Percentiles rank a stretch among this genome's conserved stretches.
Conservation (phyloP, 2,888 invertebrate species). For the Odontocerum albicorne region DNA sequence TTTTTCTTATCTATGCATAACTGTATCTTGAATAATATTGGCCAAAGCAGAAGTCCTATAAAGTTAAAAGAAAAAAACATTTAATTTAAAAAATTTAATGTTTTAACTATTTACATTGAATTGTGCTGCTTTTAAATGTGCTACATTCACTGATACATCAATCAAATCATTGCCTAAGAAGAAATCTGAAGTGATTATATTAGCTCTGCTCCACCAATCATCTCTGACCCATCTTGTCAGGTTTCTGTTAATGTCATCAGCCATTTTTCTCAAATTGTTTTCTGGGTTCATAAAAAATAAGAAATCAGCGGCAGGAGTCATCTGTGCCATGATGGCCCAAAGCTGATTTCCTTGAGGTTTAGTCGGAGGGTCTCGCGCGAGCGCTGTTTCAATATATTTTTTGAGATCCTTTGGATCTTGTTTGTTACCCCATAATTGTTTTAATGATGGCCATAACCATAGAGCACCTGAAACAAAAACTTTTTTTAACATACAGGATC, state of each 20-base stretch:
- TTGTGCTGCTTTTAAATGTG: background rate
- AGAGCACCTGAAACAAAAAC: constrained; percentile 50
- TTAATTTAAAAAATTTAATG: too few species aligned
- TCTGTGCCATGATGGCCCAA: constrained; percentile 72
- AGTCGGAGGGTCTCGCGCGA: constrained; percentile 39
- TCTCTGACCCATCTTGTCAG: constrained; percentile 68
- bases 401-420: constrained; percentile 40
- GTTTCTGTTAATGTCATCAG: constrained; percentile 68
- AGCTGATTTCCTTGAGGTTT: constrained; percentile 51
- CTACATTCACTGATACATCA: constrained; percentile 48
- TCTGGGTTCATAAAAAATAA: constrained; percentile 62
- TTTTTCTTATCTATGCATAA: too few species aligned
- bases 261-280: constrained; percentile 61
- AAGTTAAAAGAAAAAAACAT: too few species aligned
- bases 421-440: constrained; percentile 61
- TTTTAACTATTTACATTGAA: too few species aligned
- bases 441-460: constrained; percentile 65
- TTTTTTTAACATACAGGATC: too few species aligned
- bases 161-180: constrained; percentile 72
- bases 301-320: constrained; percentile 70
- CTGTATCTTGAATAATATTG: too few species aligned
- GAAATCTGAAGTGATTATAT: constrained; percentile 74
- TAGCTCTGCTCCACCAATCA: constrained; percentile 67
- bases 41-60: too few species aligned
- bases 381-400: constrained; percentile 48